phyloP scores from a whole-genome alignment of 2,113 vertebrate species.

The Damaliscus lunatus region DNA sequence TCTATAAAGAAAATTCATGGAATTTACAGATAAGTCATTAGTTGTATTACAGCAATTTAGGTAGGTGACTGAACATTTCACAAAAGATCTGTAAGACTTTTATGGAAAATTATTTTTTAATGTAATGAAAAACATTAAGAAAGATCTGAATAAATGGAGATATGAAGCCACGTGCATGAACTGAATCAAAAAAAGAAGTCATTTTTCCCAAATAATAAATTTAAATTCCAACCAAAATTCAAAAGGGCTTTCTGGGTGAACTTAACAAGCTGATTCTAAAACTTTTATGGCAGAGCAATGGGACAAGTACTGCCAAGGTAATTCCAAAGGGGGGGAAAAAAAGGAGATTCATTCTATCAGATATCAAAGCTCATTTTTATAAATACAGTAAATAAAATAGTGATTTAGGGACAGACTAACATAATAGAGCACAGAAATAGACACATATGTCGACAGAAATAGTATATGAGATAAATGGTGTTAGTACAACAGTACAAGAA shows the following conservation, averaged over 20 bases:
- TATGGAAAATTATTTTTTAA: not conserved
- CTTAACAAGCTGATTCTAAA: not conserved
- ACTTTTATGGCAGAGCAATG: not conserved
- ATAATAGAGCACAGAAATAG: not conserved
- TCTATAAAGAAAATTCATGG: not conserved
- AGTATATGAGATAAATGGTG: not conserved
- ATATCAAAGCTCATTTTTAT: not conserved
- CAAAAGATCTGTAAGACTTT: not conserved
- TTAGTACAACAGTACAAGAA: not conserved
- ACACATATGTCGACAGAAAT: not conserved
- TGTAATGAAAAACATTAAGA: not conserved
- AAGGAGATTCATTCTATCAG: not conserved
- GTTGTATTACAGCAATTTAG: not conserved
- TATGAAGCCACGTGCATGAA: not conserved
- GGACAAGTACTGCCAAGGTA: not conserved
- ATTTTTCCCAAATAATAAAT: not conserved
- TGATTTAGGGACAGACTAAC: not conserved
- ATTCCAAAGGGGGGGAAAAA: not conserved
- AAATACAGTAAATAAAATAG: not conserved
- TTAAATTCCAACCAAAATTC: not conserved
- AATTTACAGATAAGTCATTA: not conserved
- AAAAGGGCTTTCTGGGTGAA: not conserved
- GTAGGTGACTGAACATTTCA: not conserved
- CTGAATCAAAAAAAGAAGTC: not conserved
- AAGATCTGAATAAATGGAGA: not conserved